Base-by-base conservation (phyloP, 1,140 invertebrate species). In the Nasonia vitripennis region DNA sequence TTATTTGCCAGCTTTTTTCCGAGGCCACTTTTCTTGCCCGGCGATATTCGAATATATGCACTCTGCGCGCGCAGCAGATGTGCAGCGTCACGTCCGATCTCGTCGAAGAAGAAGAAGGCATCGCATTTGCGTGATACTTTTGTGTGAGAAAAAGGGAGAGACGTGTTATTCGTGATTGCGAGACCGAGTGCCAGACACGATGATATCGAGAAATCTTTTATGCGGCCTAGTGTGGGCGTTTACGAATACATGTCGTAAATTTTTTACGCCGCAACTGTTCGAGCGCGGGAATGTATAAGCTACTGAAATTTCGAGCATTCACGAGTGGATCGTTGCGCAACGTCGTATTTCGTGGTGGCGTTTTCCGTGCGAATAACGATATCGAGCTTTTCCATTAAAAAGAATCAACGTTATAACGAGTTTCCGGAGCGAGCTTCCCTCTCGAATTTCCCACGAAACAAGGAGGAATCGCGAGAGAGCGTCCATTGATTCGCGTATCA, bases 401-500 rank as follows among this genome's bases (percentile, higher is more conserved):
- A 82, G 45, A 20, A 41, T 20, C 48, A 14, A 51, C 48, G 70
- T 34, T 34, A 45, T 51, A 78, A 78, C 75, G 75, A 78, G 75
- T 51, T 78, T 74, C 17, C 55, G 2, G 20, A 7, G 20, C 55
- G 17, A 10, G 14, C 68, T 71, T 71, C 10, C 68, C 83, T 71
- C 86, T 87, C 86, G 74, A 86, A 88, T 89, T 87, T 88, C 86
- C 86, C 86, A 83, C 88, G 87, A 85, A 84, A 73, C 62, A 83
- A 78, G 71, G 87, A 78, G 37, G 86, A 86, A 79, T 81, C 27
- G 68, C 62, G 34, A 31, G 51, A 88, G 87, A 86, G 87, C 89
- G 88, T 91, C 91, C 91, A 92, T 93, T 93, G 91, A 93, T 93
- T 93, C 91, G 92, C 90, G 91, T 91, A 92, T 93, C 92, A 92